Base-by-base conservation (phyloP, 1,140 invertebrate species). In the Drosophila nigromelanica region DNA sequence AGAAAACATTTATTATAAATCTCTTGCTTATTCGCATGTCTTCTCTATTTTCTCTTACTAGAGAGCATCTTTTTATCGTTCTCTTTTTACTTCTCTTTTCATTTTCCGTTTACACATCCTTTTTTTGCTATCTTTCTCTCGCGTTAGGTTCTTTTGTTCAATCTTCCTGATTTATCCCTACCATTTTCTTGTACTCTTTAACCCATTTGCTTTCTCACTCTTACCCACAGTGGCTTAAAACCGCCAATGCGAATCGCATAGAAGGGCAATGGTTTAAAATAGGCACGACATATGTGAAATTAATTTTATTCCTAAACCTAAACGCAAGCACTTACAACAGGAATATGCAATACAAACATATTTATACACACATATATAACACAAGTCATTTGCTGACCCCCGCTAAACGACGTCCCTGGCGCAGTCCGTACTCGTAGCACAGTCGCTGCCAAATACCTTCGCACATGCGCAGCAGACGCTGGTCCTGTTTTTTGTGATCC, bases 371-470 rank as follows among this genome's bases (percentile, higher is more conserved):
- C 0, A 33, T 33, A 33, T 33, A 33, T 1, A 33, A 6, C 30
- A 7, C 5, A 27, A 18, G 14, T 54, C 18, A 39, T 35, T 47
- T 37, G 12, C 3, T 12, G 12, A 37, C 35, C 18, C 4, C 5
- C 15, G 35, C 48, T 7, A 10, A 14, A n/a, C 15, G 48, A n/a
- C 27, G 3, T 1, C 14, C 11, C 1, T 50, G 42, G 4, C 69
- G 43, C 54, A 35, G 18, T 7, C 21, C 12, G 52, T 92, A 91
- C 74, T 92, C 92, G 91, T 96, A 96, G 77, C 94, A 93, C 35
- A 97, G 89, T 83, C 96, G 96, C 0, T 94, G 93, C 96, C 96
- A 97, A 63, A 97, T 94, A 64, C 96, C 96, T 64, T 94, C 93
- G 91, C 96, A 97, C 96, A 97, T 97, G 75, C 93, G 93, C 33